Conservation (phyloP, 2,888 invertebrate genomes). For the Dione juno region DNA sequence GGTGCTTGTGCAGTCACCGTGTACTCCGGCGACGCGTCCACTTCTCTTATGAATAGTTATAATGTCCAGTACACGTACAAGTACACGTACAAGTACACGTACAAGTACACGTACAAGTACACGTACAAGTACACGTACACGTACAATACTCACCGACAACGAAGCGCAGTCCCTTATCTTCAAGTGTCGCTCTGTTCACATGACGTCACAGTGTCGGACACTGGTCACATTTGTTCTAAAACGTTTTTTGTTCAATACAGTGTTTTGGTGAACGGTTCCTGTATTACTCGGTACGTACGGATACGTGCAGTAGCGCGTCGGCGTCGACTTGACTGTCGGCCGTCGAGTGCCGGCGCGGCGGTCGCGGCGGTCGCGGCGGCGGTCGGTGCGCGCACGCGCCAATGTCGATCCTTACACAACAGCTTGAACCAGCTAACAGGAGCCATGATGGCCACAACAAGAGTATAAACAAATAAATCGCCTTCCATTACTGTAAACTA, state of each 20-base stretch:
- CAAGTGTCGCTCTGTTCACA: background rate
- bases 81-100: too few relatives aligned
- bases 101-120: too few relatives aligned
- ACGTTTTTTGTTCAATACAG: slow-evolving; percentile 8
- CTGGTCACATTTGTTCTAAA: slow-evolving; percentile 1
- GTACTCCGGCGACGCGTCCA: too few relatives aligned
- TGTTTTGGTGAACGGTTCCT: background rate
- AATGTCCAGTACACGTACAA: too few relatives aligned
- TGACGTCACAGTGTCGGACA: background rate
- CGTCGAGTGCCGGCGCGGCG: background rate
- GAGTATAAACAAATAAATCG: background rate
- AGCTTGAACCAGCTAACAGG: background rate
- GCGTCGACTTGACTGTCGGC: slow-evolving; percentile 6
- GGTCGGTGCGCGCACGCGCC: slow-evolving; percentile 1
- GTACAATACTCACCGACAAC: slow-evolving; percentile 20
- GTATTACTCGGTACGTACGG: background rate
- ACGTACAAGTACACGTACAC: too few relatives aligned
- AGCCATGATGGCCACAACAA: background rate
- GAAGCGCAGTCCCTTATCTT: background rate
- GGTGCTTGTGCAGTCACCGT: too few relatives aligned
- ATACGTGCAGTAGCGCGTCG: background rate
- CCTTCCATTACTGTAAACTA: background rate
- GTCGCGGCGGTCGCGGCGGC: background rate
- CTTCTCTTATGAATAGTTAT: too few relatives aligned
- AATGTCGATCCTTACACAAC: slow-evolving; percentile 13